phyloP scores from a whole-genome alignment of 2,113 vertebrate genomes.

The Calyptommatus sinebrachiatus region DNA sequence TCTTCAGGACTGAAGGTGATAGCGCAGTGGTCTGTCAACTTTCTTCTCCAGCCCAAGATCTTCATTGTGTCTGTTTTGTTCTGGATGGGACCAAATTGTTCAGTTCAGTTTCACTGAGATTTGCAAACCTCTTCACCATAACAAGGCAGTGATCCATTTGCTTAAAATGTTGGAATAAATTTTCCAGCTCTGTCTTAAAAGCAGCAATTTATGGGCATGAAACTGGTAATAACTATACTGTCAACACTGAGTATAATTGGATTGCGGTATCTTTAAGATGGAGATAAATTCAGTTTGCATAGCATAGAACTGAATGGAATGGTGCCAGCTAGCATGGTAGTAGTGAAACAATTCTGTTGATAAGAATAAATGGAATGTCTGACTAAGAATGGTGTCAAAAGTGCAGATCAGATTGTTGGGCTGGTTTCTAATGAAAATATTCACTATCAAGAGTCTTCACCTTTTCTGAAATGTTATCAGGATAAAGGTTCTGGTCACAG shows the following conservation, averaged over 20 bases:
- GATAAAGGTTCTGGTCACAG: not conserved
- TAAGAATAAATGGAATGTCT: slow-evolving; percentile 19
- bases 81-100: too few relatives aligned
- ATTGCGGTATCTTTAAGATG: slow-evolving; percentile 10
- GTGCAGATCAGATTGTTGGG: too few relatives aligned
- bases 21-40: too few relatives aligned
- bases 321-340: not conserved
- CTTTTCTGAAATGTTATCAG: not conserved
- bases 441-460: not conserved
- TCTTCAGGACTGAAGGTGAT: too few relatives aligned
- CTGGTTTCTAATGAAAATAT: not conserved
- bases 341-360: slow-evolving; percentile 14
- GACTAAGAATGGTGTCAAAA: slow-evolving; percentile 11
- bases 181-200: slow-evolving; percentile 13
- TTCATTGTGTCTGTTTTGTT: too few relatives aligned
- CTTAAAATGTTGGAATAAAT: slow-evolving; percentile 9
- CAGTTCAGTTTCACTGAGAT: too few relatives aligned
- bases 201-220: slow-evolving; percentile 14
- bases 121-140: too few relatives aligned
- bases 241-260: slow-evolving; percentile 4
- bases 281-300: slow-evolving; percentile 11
- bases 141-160: not conserved
- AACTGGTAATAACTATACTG: slow-evolving; percentile 8
- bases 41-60: too few relatives aligned
- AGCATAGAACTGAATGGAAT: slow-evolving; percentile 8